Evolutionary conservation across 2,797 vertebrate genomes (phyloP).

Genomic region (Chaunax sp.): DNA sequence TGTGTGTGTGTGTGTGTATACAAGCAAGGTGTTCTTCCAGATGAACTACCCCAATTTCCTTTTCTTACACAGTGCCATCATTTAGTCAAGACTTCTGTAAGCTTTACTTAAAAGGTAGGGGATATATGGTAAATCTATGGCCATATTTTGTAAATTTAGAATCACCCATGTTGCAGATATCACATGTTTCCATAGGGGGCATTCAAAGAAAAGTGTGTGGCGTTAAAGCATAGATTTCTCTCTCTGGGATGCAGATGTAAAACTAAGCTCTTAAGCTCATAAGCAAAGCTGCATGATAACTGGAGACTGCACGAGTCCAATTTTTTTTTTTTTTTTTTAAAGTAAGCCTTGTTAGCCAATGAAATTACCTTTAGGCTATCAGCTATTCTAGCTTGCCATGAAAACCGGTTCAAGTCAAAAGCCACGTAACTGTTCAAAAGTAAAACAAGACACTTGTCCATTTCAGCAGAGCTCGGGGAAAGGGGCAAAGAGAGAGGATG

Average conservation of each 20-base stretch:
- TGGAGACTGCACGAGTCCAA: conserved; percentile 46
- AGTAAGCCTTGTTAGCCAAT: conserved; percentile 17
- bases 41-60: conserved; percentile 13
- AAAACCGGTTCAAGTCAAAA: conserved; percentile 23
- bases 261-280: conserved; percentile 46
- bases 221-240: not conserved
- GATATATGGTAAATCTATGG: not conserved
- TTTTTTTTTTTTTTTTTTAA: conserved; percentile 43
- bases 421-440: conserved; percentile 44
- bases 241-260: conserved; percentile 19
- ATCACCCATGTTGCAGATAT: not conserved
- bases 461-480: conserved; percentile 48
- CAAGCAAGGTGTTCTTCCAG: conserved; percentile 4
- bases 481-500: conserved; percentile 53
- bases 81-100: not conserved
- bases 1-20: conserved; percentile 1
- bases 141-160: conserved; percentile 5
- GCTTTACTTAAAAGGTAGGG: not conserved
- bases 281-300: conserved; percentile 42
- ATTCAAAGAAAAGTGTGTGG: not conserved
- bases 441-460: conserved; percentile 58
- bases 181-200: not conserved
- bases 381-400: conserved; percentile 23
- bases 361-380: conserved; percentile 37
- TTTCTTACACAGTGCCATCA: conserved; percentile 6